A percentile compares a stretch with the other conserved stretches of the same genome.
phyloP scores from a whole-genome alignment of 2,888 invertebrate genomes.

The Drosophila paramelanica region DNA sequence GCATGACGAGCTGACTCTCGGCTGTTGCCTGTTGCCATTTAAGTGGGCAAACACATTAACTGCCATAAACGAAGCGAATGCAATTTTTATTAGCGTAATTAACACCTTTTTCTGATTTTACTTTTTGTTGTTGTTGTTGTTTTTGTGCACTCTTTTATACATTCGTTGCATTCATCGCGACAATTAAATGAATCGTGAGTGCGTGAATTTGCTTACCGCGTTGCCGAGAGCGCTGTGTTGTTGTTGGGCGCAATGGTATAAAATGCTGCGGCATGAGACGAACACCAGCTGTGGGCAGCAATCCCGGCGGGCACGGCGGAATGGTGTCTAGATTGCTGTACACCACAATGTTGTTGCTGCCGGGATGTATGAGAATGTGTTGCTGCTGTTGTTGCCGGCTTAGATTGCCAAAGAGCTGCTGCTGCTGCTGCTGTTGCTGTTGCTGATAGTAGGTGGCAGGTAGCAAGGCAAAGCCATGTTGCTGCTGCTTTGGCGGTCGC shows the following conservation, averaged over 20 bases:
- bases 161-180: conserved; percentile 23
- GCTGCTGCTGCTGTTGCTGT: conserved; percentile 57
- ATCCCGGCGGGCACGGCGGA: conserved; percentile 83
- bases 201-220: conserved; percentile 79
- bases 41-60: conserved; percentile 59
- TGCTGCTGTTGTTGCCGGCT: conserved; percentile 64
- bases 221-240: conserved; percentile 77
- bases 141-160: not conserved
- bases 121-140: not conserved
- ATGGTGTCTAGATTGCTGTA: conserved; percentile 81
- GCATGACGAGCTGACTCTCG: conserved; percentile 27
- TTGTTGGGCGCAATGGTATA: conserved; percentile 75
- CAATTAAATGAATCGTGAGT: conserved; percentile 59
- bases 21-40: conserved; percentile 48
- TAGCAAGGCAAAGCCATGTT: conserved; percentile 55
- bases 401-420: conserved; percentile 56
- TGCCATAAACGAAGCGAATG: conserved; percentile 69
- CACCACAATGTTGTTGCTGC: conserved; percentile 83
- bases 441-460: conserved; percentile 61
- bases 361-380: conserved; percentile 82
- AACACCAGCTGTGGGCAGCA: conserved; percentile 55
- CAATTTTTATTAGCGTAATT: conserved; percentile 75
- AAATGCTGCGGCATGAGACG: conserved; percentile 82
- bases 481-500: conserved; percentile 48
- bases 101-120: conserved; percentile 60